Evolutionary conservation across 2,797 vertebrate species (phyloP).

Genomic region (Gouania willdenowi): DNA sequence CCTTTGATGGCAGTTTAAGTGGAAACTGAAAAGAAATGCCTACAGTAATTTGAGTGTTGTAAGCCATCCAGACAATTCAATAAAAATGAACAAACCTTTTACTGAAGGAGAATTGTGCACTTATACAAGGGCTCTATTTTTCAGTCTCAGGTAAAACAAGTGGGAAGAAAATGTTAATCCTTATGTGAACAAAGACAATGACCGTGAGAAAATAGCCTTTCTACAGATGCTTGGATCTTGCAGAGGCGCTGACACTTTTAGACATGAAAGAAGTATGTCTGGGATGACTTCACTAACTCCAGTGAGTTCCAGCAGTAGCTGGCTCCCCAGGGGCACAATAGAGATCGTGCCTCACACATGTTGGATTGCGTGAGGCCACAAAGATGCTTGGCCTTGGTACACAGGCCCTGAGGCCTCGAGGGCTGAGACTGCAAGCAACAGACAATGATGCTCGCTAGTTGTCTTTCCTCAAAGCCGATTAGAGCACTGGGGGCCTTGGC

Average conservation of each 20-base stretch:
- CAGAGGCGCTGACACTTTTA: constrained; percentile 39
- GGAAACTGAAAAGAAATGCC: constrained; percentile 46
- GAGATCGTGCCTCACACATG: constrained; percentile 43
- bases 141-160: constrained; percentile 17
- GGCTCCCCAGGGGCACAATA: constrained; percentile 36
- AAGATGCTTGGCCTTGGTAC: constrained; percentile 64
- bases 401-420: constrained; percentile 55
- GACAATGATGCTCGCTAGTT: constrained; percentile 56
- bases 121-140: constrained; percentile 22
- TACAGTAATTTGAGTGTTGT: constrained; percentile 49
- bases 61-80: constrained; percentile 36
- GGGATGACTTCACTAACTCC: constrained; percentile 59
- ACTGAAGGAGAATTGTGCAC: constrained; percentile 17
- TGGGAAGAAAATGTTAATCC: constrained; percentile 20
- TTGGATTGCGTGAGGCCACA: constrained; percentile 50
- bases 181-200: constrained; percentile 20
- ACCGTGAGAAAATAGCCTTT: constrained; percentile 5
- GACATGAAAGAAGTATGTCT: constrained; percentile 51
- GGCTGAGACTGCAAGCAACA: constrained; percentile 53
- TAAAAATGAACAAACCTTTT: constrained; percentile 43
- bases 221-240: constrained; percentile 7
- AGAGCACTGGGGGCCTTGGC: constrained; percentile 42
- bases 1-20: constrained; percentile 56
- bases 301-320: constrained; percentile 34
- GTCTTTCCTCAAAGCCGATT: constrained; percentile 63